Base-by-base conservation (phyloP, 2,797 vertebrate genomes). In the Clarias laeviceps region DNA sequence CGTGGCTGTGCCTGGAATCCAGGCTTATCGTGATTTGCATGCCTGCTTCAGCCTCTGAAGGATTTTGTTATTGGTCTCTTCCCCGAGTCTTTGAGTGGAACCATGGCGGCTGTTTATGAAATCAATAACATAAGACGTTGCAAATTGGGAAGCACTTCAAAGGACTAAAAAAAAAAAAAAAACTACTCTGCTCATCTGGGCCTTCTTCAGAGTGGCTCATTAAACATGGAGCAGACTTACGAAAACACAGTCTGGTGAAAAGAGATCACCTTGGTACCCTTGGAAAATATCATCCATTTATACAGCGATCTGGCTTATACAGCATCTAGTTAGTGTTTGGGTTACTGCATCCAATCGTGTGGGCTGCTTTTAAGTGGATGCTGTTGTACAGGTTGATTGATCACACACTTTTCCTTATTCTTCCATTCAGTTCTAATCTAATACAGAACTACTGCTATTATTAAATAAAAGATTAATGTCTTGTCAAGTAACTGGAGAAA, bases 121-220 rank as follows among this genome's bases (percentile, higher is more conserved):
- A 82, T 86, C 86, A 86, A 86, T 82, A 80, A 84, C 85, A 74
- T 5, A 37, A 69, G 69, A 80, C 40, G n/a, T 74, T 80, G 76
- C 74, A 70, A 83, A 85, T 82, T 85, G 87, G 88, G 83, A 84
- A 83, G 57, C 82, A 85, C 87, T 89, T 88, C 87, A 89, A 89
- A 89, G 85, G 62, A 8, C 6, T 69, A 4, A 40, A 65, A 72
- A 32, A 54, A 74, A 82, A 72, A 82, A 68, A 40, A 45, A 45
- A 11, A 45, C 40, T 34, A 61, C 57, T 79, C 54, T 54, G 18
- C 86, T 89, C 65, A 77, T 78, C 85, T 86, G 61, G 68, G 76
- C 80, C 86, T 87, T 79, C 66, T 81, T 80, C 73, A 70, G 66
- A 87, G 74, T 32, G 66, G 54, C 68, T 81, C 68, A 85, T 88